A percentile compares a stretch with the other conserved stretches of the same genome.
These are phyloP conservation scores for Apoda limacodes DNA, from an alignment of 2,888 invertebrate species.

Conservation along the genomic window DNA sequence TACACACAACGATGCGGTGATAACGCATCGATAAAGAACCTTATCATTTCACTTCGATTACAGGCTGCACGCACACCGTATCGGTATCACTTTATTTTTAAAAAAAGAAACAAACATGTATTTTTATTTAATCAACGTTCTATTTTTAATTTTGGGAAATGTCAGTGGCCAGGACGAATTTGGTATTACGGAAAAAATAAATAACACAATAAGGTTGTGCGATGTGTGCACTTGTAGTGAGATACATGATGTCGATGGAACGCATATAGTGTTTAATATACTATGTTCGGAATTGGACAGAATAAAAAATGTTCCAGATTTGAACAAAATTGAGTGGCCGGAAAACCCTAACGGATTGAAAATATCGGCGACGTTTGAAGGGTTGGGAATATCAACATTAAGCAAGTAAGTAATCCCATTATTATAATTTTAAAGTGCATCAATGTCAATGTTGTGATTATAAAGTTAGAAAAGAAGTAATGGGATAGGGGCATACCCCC, in stretches of 20 bases:
- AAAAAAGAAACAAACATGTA: slow-evolving; percentile 37
- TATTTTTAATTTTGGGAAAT: slow-evolving; percentile 34
- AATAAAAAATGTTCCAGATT: slow-evolving; percentile 44
- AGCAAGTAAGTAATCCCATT: slow-evolving; percentile 48
- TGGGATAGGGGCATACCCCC: no score
- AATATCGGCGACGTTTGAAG: slow-evolving; percentile 53
- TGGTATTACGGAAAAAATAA: slow-evolving; percentile 27
- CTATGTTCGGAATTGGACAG: slow-evolving; percentile 53
- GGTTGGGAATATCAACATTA: slow-evolving; percentile 46
- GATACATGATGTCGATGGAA: slow-evolving; percentile 48
- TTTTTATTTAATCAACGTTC: slow-evolving; percentile 33
- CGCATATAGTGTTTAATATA: slow-evolving; percentile 52
- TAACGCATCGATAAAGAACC: slow-evolving; percentile 48
- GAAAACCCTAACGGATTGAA: slow-evolving; percentile 51
- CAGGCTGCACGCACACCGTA: slow-evolving; percentile 24
- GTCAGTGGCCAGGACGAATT: slow-evolving; percentile 31
- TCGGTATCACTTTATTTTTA: neutral
- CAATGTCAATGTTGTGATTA: slow-evolving; percentile 14
- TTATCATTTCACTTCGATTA: slow-evolving; percentile 55
- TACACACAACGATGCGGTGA: slow-evolving; percentile 44
- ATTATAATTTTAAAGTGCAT: slow-evolving; percentile 9
- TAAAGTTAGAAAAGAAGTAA: no score
- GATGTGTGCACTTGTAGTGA: slow-evolving; percentile 60
- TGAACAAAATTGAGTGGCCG: slow-evolving; percentile 60
- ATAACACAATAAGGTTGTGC: slow-evolving; percentile 42